These are phyloP conservation scores for Nematolebias whitei DNA, from an alignment of 2,113 vertebrate genomes.

Conservation along the genomic window DNA sequence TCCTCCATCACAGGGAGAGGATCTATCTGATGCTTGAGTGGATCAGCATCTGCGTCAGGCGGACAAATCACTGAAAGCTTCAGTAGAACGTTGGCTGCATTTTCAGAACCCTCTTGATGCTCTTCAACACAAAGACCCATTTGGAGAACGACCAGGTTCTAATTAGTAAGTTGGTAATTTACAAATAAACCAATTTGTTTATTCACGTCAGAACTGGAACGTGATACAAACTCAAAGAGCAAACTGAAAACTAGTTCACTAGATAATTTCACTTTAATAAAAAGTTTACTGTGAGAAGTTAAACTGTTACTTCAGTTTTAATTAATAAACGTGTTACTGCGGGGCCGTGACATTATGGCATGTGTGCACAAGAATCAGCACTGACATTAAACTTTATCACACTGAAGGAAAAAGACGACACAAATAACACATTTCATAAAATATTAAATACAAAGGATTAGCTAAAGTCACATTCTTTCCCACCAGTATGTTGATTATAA, in stretches of 20 bases:
- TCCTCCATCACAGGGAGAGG: not conserved
- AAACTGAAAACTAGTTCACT: not conserved
- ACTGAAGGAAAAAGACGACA: no score
- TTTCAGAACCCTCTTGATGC: conserved; percentile 4
- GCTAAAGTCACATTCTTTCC: no score
- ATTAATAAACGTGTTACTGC: no score
- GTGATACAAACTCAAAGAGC: not conserved
- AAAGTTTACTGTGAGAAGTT: not conserved
- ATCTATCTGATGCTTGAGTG: not conserved
- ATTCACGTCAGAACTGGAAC: not conserved
- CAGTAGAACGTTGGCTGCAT: not conserved
- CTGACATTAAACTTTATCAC: no score
- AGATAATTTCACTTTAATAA: not conserved
- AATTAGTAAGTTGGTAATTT: conserved; percentile 3
- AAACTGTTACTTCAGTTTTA: not conserved
- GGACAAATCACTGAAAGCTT: conserved; percentile 12
- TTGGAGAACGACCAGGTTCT: conserved; percentile 14
- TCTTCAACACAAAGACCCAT: not conserved
- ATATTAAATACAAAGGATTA: not conserved
- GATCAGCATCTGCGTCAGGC: not conserved
- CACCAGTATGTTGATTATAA: no score
- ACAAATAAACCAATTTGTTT: conserved; percentile 1
- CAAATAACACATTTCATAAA: not conserved
- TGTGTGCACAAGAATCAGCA: no score
- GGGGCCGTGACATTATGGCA: no score